Percentiles rank a stretch among this genome's conserved stretches.
phyloP scores from a whole-genome alignment of 1,140 invertebrate genomes.

The Carposina sasakii region DNA sequence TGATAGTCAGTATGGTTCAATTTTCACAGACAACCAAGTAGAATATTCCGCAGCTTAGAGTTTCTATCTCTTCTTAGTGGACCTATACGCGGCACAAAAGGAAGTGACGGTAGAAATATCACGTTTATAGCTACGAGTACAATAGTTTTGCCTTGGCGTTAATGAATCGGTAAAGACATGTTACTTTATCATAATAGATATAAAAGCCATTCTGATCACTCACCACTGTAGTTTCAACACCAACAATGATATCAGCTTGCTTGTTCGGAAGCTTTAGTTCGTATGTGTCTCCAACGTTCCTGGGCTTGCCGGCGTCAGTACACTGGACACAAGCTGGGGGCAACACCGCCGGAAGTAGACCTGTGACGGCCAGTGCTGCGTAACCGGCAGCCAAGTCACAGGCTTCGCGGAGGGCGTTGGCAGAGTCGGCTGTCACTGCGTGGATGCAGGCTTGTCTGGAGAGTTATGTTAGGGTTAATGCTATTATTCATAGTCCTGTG shows the following conservation, averaged over 20 bases:
- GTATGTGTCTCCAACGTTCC: conserved; percentile 75
- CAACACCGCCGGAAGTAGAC: conserved; percentile 71
- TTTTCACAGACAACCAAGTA: no score
- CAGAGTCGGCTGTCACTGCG: conserved; percentile 66
- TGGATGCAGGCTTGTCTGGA: conserved; percentile 79
- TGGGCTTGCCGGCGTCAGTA: conserved; percentile 68
- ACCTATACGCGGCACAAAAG: no score
- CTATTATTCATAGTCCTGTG: no score
- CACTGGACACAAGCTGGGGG: conserved; percentile 78
- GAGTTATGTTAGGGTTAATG: background rate
- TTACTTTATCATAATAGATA: no score
- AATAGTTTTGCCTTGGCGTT: no score
- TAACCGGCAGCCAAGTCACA: conserved; percentile 77
- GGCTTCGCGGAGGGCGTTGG: conserved; percentile 67
- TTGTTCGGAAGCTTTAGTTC: conserved; percentile 79
- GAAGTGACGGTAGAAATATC: no score
- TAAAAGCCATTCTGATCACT: no score
- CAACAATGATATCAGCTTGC: conserved; percentile 81
- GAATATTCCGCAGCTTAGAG: no score
- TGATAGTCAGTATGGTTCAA: no score
- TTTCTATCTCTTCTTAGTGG: no score
- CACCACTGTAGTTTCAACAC: conserved; percentile 77
- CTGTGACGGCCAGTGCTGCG: conserved; percentile 69
- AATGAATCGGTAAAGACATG: no score
- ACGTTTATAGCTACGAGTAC: no score